A percentile compares a stretch with the other conserved stretches of the same genome.
phyloP scores from a whole-genome alignment of 2,797 vertebrate genomes.

The Trachops cirrhosus region DNA sequence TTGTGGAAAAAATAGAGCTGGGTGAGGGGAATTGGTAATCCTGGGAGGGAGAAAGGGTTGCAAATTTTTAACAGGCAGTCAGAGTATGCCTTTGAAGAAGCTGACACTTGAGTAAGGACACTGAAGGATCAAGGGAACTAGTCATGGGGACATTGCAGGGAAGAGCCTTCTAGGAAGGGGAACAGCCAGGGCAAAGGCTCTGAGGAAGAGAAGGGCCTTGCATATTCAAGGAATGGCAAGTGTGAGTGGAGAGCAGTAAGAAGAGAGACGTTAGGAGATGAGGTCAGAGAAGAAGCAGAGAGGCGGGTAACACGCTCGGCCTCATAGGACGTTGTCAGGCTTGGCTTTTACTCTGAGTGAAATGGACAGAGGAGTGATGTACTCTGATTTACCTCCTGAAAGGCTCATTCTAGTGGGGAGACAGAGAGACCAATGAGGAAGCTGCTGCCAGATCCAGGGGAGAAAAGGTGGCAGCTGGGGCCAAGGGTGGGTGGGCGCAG shows the following conservation, averaged over 20 bases:
- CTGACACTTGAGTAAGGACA: not conserved
- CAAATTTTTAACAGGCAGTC: not conserved
- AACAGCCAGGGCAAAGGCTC: not conserved
- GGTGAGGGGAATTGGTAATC: not conserved
- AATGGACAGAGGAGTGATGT: not conserved
- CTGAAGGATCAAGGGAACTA: not conserved
- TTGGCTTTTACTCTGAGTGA: not conserved
- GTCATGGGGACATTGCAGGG: not conserved
- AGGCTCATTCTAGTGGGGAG: not conserved
- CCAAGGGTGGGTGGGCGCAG: not conserved
- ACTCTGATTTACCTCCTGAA: not conserved
- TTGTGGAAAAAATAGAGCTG: not conserved
- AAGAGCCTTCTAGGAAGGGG: not conserved
- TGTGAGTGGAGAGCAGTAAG: not conserved
- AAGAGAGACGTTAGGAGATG: not conserved
- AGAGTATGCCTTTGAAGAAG: not conserved
- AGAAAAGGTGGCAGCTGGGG: not conserved
- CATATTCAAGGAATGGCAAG: not conserved
- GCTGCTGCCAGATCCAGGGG: not conserved
- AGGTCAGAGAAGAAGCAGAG: not conserved
- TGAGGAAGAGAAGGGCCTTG: not conserved
- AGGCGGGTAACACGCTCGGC: no score
- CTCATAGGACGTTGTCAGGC: not conserved
- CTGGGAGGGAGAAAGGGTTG: not conserved
- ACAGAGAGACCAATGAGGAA: not conserved